These are phyloP conservation scores for Galemys pyrenaicus DNA, from an alignment of 2,113 vertebrate genomes.

Conservation along the genomic window DNA sequence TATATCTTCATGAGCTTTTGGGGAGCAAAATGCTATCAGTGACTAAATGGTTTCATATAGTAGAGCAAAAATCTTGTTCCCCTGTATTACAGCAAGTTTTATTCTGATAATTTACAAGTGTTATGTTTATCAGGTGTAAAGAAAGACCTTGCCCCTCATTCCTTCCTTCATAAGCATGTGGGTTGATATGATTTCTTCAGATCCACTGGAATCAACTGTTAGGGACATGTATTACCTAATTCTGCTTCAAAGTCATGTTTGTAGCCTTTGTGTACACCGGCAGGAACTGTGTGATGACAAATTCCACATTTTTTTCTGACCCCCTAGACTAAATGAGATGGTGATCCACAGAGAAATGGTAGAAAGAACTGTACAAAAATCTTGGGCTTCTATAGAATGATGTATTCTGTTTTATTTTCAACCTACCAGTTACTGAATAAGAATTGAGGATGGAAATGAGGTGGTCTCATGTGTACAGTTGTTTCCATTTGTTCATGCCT, in stretches of 20 bases:
- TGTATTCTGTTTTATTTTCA: slow-evolving; percentile 58
- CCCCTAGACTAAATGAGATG: slow-evolving; percentile 53
- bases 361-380: slow-evolving; percentile 62
- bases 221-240: slow-evolving; percentile 41
- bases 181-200: neutral
- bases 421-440: neutral
- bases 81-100: neutral
- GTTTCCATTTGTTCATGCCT: neutral
- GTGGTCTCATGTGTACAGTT: fast-evolving
- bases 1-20: neutral
- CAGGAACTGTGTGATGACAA: slow-evolving; percentile 53
- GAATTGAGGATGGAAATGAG: neutral
- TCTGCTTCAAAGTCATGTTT: slow-evolving; percentile 61
- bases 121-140: neutral
- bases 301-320: slow-evolving; percentile 69
- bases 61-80: neutral
- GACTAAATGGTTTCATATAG: neutral
- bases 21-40: neutral
- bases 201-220: neutral
- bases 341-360: slow-evolving; percentile 64
- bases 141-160: neutral
- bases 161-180: neutral
- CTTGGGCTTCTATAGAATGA: slow-evolving; percentile 25
- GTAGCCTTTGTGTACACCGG: slow-evolving; percentile 4
- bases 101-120: slow-evolving; percentile 4